Evolutionary conservation across 2,888 invertebrate genomes (phyloP).

Genomic region (Imbricaverruca yamaguchii): DNA sequence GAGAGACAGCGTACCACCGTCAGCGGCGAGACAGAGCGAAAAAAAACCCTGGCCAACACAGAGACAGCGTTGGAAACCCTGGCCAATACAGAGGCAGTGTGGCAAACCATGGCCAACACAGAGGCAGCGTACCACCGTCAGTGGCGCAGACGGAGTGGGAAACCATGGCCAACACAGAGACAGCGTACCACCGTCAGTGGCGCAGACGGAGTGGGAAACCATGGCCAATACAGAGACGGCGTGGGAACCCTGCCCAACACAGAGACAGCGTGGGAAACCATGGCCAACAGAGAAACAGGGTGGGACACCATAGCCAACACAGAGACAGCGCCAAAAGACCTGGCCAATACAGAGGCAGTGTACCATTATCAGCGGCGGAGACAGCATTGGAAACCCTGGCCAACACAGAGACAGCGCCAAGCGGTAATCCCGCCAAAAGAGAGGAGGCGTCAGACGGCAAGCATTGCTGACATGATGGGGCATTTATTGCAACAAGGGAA

Average conservation of each 20-base stretch:
- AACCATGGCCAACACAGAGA: too few species aligned
- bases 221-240: not conserved
- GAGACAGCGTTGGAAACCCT: not conserved
- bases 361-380: not conserved
- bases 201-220: too few species aligned
- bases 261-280: not conserved
- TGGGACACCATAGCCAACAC: not conserved
- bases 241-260: constrained; percentile 54
- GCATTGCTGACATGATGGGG: too few species aligned
- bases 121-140: too few species aligned
- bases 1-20: constrained; percentile 71
- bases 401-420: not conserved
- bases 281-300: not conserved
- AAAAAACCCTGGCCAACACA: constrained; percentile 58
- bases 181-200: too few species aligned
- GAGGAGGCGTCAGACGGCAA: too few species aligned
- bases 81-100: not conserved
- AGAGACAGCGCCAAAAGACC: too few species aligned
- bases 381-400: not conserved
- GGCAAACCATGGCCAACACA: too few species aligned
- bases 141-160: too few species aligned
- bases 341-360: not conserved
- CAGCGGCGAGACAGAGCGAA: constrained; percentile 86
- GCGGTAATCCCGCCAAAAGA: too few species aligned
- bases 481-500: too few species aligned